A percentile compares a stretch with the other conserved stretches of the same genome.
Conservation (phyloP, 2,888 invertebrate species). For the Embidobia sp. region DNA sequence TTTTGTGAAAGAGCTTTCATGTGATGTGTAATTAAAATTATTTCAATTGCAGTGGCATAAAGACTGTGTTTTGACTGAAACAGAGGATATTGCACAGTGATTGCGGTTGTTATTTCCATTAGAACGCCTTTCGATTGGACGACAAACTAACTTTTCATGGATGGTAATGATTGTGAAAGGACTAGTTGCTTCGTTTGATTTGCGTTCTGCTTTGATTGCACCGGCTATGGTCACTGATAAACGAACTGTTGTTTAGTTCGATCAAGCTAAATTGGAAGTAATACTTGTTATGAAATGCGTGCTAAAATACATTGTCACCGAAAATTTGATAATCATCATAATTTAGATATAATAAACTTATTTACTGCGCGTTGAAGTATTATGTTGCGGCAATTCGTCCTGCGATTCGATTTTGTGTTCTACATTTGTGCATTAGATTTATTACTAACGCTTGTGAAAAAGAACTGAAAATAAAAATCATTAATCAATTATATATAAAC, state of each 20-base stretch:
- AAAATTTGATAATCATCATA: conserved; percentile 18
- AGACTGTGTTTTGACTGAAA: conserved; percentile 18
- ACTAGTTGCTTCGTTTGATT: conserved; percentile 53
- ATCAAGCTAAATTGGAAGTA: conserved; percentile 35
- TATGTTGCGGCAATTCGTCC: not conserved
- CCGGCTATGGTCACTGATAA: conserved; percentile 33
- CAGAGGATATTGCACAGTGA: conserved; percentile 36
- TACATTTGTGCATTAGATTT: too few relatives aligned
- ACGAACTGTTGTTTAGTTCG: conserved; percentile 48
- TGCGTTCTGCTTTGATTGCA: conserved; percentile 47
- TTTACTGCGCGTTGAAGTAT: not conserved
- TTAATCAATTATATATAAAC: too few relatives aligned
- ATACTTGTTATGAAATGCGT: conserved; percentile 26
- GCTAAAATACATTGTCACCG: conserved; percentile 6
- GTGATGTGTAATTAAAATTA: conserved; percentile 43
- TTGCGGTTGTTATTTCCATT: conserved; percentile 46
- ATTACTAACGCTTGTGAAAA: too few relatives aligned
- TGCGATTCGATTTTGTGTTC: too few relatives aligned
- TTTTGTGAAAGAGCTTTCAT: conserved; percentile 1
- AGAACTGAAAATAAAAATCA: too few relatives aligned
- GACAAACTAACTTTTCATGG: conserved; percentile 51
- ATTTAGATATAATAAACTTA: conserved; percentile 18
- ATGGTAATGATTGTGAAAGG: conserved; percentile 53
- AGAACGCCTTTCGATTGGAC: conserved; percentile 45
- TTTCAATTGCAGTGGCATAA: conserved; percentile 6